These are phyloP conservation scores for Liodrosophila aerea DNA, from an alignment of 2,888 invertebrate genomes.

Conservation along the genomic window DNA sequence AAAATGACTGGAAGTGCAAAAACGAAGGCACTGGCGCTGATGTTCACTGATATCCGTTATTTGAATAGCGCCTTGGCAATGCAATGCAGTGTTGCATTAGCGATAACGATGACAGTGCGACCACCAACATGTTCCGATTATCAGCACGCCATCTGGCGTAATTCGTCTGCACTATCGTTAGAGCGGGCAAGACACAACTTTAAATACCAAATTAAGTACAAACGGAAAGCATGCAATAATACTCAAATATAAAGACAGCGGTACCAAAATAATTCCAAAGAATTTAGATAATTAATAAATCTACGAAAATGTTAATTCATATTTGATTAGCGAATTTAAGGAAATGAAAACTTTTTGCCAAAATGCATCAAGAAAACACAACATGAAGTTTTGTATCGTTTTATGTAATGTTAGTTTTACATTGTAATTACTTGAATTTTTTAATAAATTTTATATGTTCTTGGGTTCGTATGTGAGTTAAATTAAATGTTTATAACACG, in stretches of 20 bases:
- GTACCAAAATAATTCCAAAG: constrained; percentile 75
- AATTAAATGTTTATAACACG: constrained; percentile 98
- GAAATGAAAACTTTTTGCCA: constrained; percentile 15
- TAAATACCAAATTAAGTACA: constrained; percentile 62
- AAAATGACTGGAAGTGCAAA: constrained; percentile 57
- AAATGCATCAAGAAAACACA: constrained; percentile 32
- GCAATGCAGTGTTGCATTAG: constrained; percentile 38
- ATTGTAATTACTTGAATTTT: constrained; percentile 63
- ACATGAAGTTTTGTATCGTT: constrained; percentile 41
- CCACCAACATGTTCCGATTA: constrained; percentile 1
- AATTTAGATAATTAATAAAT: constrained; percentile 57
- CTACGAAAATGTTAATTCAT: constrained; percentile 31
- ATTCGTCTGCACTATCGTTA: constrained; percentile 8
- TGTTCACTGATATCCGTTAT: constrained; percentile 35
- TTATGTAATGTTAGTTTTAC: constrained; percentile 59
- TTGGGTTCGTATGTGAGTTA: constrained; percentile 33
- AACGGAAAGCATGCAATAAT: constrained; percentile 63
- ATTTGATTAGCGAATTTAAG: constrained; percentile 67
- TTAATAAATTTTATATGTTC: constrained; percentile 56
- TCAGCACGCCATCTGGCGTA: constrained; percentile 41
- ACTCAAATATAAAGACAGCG: constrained; percentile 61
- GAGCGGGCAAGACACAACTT: constrained; percentile 33
- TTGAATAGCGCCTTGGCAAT: constrained; percentile 12
- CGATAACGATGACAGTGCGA: constrained; percentile 10
- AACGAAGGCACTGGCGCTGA: constrained; percentile 50